Evolutionary conservation across 2,888 invertebrate species (phyloP).

Genomic region (Leptinotarsa rubiginosa): DNA sequence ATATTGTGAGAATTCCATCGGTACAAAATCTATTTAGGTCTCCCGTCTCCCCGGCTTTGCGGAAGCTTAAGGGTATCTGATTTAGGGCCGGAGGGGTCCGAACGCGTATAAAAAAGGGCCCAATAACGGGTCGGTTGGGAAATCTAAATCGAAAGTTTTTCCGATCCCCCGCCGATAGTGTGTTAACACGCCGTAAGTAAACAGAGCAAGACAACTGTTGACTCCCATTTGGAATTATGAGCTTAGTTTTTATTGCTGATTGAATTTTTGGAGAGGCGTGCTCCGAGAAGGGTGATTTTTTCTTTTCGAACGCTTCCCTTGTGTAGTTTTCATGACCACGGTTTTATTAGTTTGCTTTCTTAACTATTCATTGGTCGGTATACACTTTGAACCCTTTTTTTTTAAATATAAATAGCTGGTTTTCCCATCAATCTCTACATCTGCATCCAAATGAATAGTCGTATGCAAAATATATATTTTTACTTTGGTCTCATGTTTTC

Average conservation of each 20-base stretch:
- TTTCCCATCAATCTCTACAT: too few species aligned
- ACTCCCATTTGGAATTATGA: background rate
- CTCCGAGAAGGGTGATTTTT: too few species aligned
- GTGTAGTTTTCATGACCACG: too few species aligned
- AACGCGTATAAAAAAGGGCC: conserved; percentile 37
- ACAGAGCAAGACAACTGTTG: conserved; percentile 10
- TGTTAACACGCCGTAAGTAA: conserved; percentile 32
- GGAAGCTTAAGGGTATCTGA: conserved; percentile 41
- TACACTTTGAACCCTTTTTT: too few species aligned
- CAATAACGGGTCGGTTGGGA: conserved; percentile 48
- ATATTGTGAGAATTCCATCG: too few species aligned
- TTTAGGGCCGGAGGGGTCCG: conserved; percentile 38
- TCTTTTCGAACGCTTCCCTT: too few species aligned
- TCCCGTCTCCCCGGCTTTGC: conserved; percentile 33
- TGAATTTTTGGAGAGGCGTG: background rate
- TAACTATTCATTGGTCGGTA: too few species aligned
- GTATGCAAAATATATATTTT: too few species aligned
- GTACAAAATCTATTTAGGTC: conserved; percentile 32
- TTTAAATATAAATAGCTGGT: too few species aligned
- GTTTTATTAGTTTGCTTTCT: too few species aligned
- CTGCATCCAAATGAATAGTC: too few species aligned
- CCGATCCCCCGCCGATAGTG: conserved; percentile 26
- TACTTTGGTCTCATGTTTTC: too few species aligned
- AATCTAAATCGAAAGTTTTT: conserved; percentile 46
- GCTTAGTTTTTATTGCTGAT: background rate